Percentiles rank a stretch among this genome's conserved stretches.
These are phyloP conservation scores for Panorpa germanica DNA, from an alignment of 2,888 invertebrate genomes.

Conservation along the genomic window DNA sequence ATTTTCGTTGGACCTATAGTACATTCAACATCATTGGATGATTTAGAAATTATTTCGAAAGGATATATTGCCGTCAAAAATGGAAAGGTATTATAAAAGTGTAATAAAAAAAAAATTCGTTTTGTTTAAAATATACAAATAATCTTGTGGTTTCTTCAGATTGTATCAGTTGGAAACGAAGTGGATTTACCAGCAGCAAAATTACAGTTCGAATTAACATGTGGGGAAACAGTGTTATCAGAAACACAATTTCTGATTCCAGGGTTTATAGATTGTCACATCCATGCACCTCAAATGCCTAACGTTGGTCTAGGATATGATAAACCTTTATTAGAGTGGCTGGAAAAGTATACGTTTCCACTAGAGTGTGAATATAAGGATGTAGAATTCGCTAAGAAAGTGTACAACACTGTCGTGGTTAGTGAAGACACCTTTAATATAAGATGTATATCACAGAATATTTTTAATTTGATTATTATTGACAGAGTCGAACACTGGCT, in stretches of 20 bases:
- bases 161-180: slow-evolving; percentile 22
- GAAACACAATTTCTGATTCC: slow-evolving; percentile 58
- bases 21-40: slow-evolving; percentile 21
- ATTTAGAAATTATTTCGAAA: slow-evolving; percentile 24
- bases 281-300: slow-evolving; percentile 78
- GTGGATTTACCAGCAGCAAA: slow-evolving; percentile 16
- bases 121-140: slow-evolving; percentile 20
- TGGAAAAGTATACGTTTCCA: slow-evolving; percentile 70
- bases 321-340: slow-evolving; percentile 64
- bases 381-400: slow-evolving; percentile 40
- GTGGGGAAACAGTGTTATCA: slow-evolving; percentile 16
- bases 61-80: slow-evolving; percentile 35
- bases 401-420: slow-evolving; percentile 68
- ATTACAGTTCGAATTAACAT: slow-evolving; percentile 7
- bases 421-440: slow-evolving; percentile 19
- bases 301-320: slow-evolving; percentile 73
- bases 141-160: slow-evolving; percentile 21
- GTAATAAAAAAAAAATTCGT: slow-evolving; percentile 8
- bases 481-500: slow-evolving; percentile 48
- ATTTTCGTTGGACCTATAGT: slow-evolving; percentile 24
- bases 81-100: slow-evolving; percentile 30
- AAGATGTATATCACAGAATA: slow-evolving; percentile 6
- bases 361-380: slow-evolving; percentile 55
- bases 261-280: slow-evolving; percentile 77
- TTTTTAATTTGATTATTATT: slow-evolving; percentile 12